phyloP scores from a whole-genome alignment of 2,113 vertebrate species.

The Gasterosteus aculeatus region DNA sequence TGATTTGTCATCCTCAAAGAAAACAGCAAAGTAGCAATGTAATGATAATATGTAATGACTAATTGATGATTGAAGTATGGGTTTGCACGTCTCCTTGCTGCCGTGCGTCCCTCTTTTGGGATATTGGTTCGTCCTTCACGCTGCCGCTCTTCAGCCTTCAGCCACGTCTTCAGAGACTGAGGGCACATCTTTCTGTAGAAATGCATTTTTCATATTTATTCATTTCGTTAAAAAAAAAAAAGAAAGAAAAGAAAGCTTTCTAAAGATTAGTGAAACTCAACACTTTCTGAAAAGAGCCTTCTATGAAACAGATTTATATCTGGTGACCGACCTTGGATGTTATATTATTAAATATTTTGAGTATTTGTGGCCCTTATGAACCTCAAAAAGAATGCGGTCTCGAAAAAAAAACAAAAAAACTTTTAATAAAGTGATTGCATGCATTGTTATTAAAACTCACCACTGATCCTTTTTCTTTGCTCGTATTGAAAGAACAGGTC shows the following conservation, averaged over 20 bases:
- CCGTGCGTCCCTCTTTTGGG: not conserved
- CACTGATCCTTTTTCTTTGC: constrained; percentile 10
- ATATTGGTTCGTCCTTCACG: not conserved
- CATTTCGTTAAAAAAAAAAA: not conserved
- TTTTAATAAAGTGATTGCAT: not conserved
- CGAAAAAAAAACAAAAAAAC: not conserved
- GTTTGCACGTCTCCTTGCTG: not conserved
- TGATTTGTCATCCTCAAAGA: not conserved
- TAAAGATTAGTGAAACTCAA: not conserved
- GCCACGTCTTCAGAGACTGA: constrained; percentile 46
- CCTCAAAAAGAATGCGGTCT: too few relatives aligned
- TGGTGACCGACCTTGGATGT: not conserved
- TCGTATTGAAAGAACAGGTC: constrained; percentile 36
- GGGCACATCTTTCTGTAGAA: constrained; percentile 33
- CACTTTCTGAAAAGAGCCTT: not conserved
- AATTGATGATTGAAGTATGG: not conserved
- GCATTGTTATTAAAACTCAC: constrained; percentile 4
- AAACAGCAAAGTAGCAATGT: not conserved
- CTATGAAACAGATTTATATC: not conserved
- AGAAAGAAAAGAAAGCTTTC: not conserved
- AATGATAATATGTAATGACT: not conserved
- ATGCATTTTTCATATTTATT: not conserved
- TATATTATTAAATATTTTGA: not conserved
- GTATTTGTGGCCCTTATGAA: not conserved
- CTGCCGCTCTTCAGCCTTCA: constrained; percentile 13